These are phyloP conservation scores for Centruroides sculpturatus DNA, from an alignment of 1,140 invertebrate genomes.

Conservation along the genomic window DNA sequence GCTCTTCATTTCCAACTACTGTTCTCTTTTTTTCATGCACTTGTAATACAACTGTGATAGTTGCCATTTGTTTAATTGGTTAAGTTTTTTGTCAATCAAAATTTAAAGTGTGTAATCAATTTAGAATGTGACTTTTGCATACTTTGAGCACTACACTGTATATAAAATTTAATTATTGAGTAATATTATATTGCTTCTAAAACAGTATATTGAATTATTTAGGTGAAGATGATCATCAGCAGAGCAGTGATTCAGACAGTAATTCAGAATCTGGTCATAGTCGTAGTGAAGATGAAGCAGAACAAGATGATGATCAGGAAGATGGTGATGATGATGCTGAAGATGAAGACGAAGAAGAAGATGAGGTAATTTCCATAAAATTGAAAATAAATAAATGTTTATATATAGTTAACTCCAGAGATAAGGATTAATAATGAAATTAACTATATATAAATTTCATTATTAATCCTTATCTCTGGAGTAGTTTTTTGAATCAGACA, in stretches of 20 bases:
- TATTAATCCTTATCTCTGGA: too few relatives aligned
- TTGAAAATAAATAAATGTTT: slow-evolving; percentile 28
- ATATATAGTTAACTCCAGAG: too few relatives aligned
- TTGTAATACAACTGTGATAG: too few relatives aligned
- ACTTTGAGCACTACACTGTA: neutral
- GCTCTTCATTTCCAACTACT: too few relatives aligned
- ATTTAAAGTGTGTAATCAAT: too few relatives aligned
- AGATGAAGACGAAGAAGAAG: slow-evolving; percentile 37
- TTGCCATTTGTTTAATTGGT: too few relatives aligned
- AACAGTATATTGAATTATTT: neutral
- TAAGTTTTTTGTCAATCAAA: too few relatives aligned
- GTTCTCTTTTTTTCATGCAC: too few relatives aligned
- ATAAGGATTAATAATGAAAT: too few relatives aligned
- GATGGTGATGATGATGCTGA: slow-evolving; percentile 51
- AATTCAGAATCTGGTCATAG: slow-evolving; percentile 18
- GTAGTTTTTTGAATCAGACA: too few relatives aligned
- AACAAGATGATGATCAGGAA: slow-evolving; percentile 26
- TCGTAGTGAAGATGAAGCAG: slow-evolving; percentile 19
- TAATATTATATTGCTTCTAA: neutral
- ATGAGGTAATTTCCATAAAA: slow-evolving; percentile 21
- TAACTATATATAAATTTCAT: too few relatives aligned
- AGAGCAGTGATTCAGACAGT: slow-evolving; percentile 26
- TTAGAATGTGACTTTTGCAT: neutral
- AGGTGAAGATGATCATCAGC: slow-evolving; percentile 22
- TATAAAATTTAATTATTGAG: neutral